These are phyloP conservation scores for Lepidurus apus DNA, from an alignment of 1,140 invertebrate genomes.

Conservation along the genomic window DNA sequence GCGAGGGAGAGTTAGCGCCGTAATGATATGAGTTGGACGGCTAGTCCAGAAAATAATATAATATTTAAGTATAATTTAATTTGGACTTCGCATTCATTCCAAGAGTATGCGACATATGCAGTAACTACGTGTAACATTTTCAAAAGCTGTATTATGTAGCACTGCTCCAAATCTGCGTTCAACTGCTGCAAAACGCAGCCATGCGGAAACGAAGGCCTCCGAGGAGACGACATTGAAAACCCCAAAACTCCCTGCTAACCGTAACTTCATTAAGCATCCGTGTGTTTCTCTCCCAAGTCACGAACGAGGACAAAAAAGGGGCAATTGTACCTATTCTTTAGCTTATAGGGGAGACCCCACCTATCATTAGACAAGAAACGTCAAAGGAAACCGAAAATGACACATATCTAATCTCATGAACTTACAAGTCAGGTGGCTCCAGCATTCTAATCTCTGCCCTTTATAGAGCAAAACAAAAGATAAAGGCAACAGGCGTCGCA, in stretches of 20 bases:
- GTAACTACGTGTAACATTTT: too few species aligned
- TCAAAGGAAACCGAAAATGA: neutral
- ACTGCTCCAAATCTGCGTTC: neutral
- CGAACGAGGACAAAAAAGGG: neutral
- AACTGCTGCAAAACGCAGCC: neutral
- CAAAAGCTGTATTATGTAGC: neutral
- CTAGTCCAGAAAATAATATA: too few species aligned
- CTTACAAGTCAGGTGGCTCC: too few species aligned
- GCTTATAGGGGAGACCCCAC: neutral
- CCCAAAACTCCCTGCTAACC: neutral
- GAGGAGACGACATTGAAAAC: neutral
- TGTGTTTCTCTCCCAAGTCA: neutral
- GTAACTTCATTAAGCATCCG: neutral
- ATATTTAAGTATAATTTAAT: too few species aligned
- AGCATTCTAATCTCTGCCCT: too few species aligned
- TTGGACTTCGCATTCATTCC: too few species aligned
- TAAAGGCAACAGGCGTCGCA: too few species aligned
- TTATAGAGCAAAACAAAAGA: too few species aligned
- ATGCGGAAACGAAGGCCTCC: constrained; percentile 5
- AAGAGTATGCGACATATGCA: too few species aligned
- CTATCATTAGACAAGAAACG: neutral
- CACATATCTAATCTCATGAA: too few species aligned
- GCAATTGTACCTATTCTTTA: neutral
- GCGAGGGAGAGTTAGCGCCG: too few species aligned
- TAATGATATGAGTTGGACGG: too few species aligned